Evolutionary conservation across 2,888 invertebrate genomes (phyloP), one percentile per base, ranked within the genome.

Genomic region (Mesochorus sp.): DNA sequence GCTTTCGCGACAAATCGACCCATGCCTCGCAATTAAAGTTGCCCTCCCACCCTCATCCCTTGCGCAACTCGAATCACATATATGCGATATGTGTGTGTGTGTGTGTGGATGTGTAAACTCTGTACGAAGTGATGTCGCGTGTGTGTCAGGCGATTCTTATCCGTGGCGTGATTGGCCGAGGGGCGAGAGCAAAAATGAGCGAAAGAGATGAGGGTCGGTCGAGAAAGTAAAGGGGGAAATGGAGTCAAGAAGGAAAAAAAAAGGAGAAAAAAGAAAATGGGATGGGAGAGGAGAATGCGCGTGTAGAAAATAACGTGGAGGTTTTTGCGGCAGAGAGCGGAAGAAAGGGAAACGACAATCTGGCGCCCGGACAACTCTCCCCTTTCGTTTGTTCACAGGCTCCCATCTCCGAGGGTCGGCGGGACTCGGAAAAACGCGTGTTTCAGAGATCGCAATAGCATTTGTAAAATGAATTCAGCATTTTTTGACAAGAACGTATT

Each of bases 1-100:
- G 64, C 66, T 42, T 21, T 76, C 82, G 85, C 84, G 85, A 87
- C 88, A 87, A 87, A 88, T 88, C 88, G 88, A 87, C 87, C 86
- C 85, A 79, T 84, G 81, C 80, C 79, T 79, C 81, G 84, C 87
- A 88, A 88, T 88, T 88, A 88, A 87, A 88, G 85, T 85, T 77
- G 62, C 79, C 76, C 53, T n/a, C n/a, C n/a, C n/a, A n/a, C n/a
- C n/a, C n/a, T n/a, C n/a, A n/a, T n/a, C n/a, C n/a, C n/a, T n/a
- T n/a, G n/a, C n/a, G n/a, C n/a, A n/a, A n/a, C n/a, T n/a, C n/a
- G n/a, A n/a, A n/a, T n/a, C n/a, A n/a, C n/a, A n/a, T n/a, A n/a
- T n/a, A n/a, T n/a, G n/a, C n/a, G n/a, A 21, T 21, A 5, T 5
- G 17, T 24, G 17, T 2, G 44, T 12, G 17, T 8, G 17, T 12